A percentile compares a stretch with the other conserved stretches of the same genome.
phyloP scores from a whole-genome alignment of 64 coral and sea anemone genomes.

The Catalaphyllia jardinei region DNA sequence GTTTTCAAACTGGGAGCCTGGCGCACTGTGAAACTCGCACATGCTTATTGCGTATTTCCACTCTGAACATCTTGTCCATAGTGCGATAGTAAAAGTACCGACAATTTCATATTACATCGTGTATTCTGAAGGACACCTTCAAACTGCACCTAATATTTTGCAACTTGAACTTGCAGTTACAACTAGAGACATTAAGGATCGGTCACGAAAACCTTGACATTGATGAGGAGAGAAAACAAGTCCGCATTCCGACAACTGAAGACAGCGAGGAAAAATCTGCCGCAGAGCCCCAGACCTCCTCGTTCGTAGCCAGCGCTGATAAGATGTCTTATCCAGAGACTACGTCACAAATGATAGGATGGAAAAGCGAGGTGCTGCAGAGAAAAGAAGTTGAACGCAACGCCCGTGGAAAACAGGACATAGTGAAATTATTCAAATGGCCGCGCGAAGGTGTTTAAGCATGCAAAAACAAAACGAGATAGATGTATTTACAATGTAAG shows the following conservation, averaged over 20 bases:
- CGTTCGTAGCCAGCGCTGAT: not conserved
- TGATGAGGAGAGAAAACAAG: not conserved
- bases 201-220: not conserved
- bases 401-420: conserved; percentile 51
- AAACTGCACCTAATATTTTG: not conserved
- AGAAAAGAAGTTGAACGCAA: conserved; percentile 30
- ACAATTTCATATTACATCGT: too few relatives aligned
- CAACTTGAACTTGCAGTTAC: conserved; percentile 8
- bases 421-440: conserved; percentile 74
- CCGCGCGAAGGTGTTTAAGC: conserved; percentile 67
- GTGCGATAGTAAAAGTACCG: too few relatives aligned
- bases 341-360: conserved; percentile 25
- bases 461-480: not conserved
- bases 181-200: conserved; percentile 31
- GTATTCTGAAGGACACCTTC: too few relatives aligned
- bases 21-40: too few relatives aligned
- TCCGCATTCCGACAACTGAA: not conserved
- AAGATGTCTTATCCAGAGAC: conserved; percentile 14
- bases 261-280: not conserved
- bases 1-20: too few relatives aligned
- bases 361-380: not conserved
- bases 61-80: too few relatives aligned
- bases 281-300: not conserved
- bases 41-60: not conserved
- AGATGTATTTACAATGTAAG: not conserved